Base-by-base conservation (phyloP, 2,113 vertebrate genomes). In the Pipra filicauda region DNA sequence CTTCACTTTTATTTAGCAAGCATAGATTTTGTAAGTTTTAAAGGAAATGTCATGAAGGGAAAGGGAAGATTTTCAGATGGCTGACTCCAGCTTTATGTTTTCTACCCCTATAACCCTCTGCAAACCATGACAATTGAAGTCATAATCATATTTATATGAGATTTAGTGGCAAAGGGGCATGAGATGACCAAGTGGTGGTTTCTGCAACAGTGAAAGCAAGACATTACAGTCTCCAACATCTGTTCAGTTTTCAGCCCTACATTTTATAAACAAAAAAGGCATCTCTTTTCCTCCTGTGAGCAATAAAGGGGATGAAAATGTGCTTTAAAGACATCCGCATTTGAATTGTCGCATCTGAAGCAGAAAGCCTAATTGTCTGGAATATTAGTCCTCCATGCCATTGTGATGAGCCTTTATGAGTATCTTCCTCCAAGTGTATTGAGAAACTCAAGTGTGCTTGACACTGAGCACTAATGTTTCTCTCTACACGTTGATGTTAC, bases 361-460 rank as follows among this genome's bases (percentile, higher is more conserved):
- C 94, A 97, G 92, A 97, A 95, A 97, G 94, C 87, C 95, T 97
- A 98, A 97, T 97, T 96, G 97, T 97, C 96, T 95, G 92, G 81
- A 92, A 95, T 96, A 95, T 97, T 97, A 95, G 95, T 94, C 93
- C 96, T 94, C 86, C 77, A 71, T 65, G 83, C 91, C 89, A 88
- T 95, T 95, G 93, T 94, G 57, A 67, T 75, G 65, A 62, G 72
- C 89, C 90, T 97, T 97, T 96, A 94, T 70, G 87, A 96, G 82
- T 89, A 87, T 91, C 92, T 95, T 97, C 93, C 95, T 95, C 69
- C 70, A 95, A 95, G 95, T 97, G 49, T 67, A 88, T 57, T 87
- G 97, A 93, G 98, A 98, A 98, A 96, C 97, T 98, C 97, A 98
- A 97, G 96, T 94, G 77, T 94, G 95, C 97, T 97, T 97, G 89